Conservation (phyloP, 2,888 invertebrate genomes). For the Agonopterix subpropinquella region DNA sequence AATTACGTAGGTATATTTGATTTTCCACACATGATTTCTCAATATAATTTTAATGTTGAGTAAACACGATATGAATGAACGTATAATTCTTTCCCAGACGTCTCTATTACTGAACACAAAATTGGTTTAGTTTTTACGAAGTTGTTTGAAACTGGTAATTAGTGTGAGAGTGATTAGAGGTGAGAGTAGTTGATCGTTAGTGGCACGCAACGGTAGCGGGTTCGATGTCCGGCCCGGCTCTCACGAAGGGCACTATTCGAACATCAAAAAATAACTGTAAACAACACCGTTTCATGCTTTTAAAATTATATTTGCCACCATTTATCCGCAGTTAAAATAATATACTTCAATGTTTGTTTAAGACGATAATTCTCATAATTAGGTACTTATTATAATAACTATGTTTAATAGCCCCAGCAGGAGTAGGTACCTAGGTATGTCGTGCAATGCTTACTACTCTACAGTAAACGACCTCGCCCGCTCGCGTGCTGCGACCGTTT, state of each 20-base stretch:
- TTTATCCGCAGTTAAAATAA: constrained; percentile 18
- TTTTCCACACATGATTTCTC: no score
- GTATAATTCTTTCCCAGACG: background rate
- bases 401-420: background rate
- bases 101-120: constrained; percentile 4
- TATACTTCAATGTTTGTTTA: constrained; percentile 1
- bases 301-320: background rate
- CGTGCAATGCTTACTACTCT: constrained; percentile 23
- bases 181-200: constrained; percentile 38
- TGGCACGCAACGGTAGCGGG: constrained; percentile 42
- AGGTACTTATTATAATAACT: background rate
- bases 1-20: no score
- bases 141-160: constrained; percentile 35
- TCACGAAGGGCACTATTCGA: constrained; percentile 30
- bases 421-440: constrained; percentile 17
- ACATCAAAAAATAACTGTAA: constrained; percentile 22
- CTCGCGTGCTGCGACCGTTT: constrained; percentile 43
- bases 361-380: background rate
- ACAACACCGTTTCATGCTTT: constrained; percentile 17
- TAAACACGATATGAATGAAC: background rate
- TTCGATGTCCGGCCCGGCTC: constrained; percentile 37
- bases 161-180: constrained; percentile 46
- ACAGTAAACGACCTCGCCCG: constrained; percentile 37
- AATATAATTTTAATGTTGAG: no score
- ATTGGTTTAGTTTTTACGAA: constrained; percentile 7